Evolutionary conservation across 1,140 invertebrate species (phyloP).

Genomic region (Ceratina calcarata): DNA sequence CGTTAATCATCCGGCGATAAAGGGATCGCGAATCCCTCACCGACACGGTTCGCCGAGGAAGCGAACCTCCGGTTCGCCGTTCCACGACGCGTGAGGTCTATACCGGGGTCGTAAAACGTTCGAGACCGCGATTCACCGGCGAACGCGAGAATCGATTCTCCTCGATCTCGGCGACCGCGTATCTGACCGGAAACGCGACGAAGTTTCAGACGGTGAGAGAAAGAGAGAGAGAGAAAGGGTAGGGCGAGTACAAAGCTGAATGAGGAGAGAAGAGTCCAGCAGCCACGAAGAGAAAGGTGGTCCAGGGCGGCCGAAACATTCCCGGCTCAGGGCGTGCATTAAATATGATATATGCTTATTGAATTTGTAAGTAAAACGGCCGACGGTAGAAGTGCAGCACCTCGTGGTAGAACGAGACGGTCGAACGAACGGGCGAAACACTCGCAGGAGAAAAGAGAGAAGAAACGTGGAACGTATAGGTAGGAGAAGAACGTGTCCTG

Average conservation of each 20-base stretch:
- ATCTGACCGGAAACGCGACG: no score
- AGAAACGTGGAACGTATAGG: not conserved
- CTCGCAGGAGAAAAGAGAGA: constrained; percentile 17
- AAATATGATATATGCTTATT: constrained; percentile 78
- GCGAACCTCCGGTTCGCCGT: constrained; percentile 10
- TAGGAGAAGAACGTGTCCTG: not conserved
- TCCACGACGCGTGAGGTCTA: constrained; percentile 62
- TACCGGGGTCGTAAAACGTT: not conserved
- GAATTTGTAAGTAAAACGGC: constrained; percentile 76
- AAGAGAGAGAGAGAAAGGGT: not conserved
- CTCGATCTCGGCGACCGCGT: not conserved
- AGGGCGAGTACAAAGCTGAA: not conserved
- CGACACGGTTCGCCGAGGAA: constrained; percentile 30
- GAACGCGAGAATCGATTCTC: constrained; percentile 13
- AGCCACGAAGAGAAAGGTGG: constrained; percentile 56
- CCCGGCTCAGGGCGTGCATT: constrained; percentile 70
- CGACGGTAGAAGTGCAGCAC: constrained; percentile 61
- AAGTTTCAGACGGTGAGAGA: not conserved
- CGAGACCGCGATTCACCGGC: not conserved
- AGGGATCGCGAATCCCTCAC: constrained; percentile 42
- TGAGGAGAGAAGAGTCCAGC: constrained; percentile 1
- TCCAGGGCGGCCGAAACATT: constrained; percentile 71
- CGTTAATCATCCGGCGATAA: constrained; percentile 32
- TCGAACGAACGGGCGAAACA: constrained; percentile 25
- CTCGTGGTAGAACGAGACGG: constrained; percentile 54